Evolutionary conservation across 2,888 invertebrate species (phyloP), one percentile per base, ranked within the genome.

Genomic region (Caenorhabditis imperialis): DNA sequence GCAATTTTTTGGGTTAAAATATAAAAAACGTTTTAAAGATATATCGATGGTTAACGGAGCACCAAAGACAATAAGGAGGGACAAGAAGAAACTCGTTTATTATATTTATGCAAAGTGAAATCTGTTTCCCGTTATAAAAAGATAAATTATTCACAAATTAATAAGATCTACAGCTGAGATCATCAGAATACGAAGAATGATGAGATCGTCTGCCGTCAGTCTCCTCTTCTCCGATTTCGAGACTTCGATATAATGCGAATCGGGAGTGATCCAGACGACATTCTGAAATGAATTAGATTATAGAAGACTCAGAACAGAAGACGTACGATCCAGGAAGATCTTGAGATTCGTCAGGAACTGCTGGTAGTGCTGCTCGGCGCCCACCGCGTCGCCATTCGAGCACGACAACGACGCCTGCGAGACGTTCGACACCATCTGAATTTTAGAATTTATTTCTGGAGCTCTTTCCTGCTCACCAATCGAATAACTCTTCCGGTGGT

Each of bases 161-260:
- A 69, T 69, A 74, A 18, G 74, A 69, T 45, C 67, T 37, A 30
- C 74, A 69, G 42, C 74, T 74, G 20, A 74, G 37, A 58, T 69
- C 69, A 51, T 67, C 67, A 3, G 67, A 69, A 58, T 48, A 67
- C 1, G 74, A 74, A 6, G 74, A 67, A 48, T 51, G 38, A 7
- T 23, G 25, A n/a, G 74, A 62, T 57, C 40, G 48, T 3, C 60
- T 45, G 8, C 61, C 57, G 42, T 69, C 74, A 1, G 61, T 25
- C n/a, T 50, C 54, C 5, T 74, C 74, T 12, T 37, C 57, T 22
- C 62, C 69, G 1, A 69, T 51, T 45, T 74, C 74, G 0, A 74
- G 48, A 53, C 69, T 55, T 20, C 57, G 20, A 20, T 74, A 74
- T 2, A 69, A 14, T 6, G 35, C 45, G 35, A 69, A 74, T 0